Conservation (phyloP, 2,113 vertebrate genomes). For the Hemiprocne comata region DNA sequence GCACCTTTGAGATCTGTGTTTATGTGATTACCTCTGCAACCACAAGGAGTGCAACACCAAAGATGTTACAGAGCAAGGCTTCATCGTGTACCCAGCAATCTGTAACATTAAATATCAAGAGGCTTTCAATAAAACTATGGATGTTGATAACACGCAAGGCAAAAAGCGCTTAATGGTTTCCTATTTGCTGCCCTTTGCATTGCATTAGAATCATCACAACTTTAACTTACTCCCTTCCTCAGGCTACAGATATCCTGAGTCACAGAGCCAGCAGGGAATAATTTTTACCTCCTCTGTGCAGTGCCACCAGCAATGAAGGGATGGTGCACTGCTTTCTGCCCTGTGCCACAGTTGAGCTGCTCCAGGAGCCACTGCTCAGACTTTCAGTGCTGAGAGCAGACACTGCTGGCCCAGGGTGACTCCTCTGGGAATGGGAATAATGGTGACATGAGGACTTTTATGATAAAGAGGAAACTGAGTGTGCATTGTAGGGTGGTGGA, state of each 20-base stretch:
- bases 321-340: not conserved
- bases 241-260: not conserved
- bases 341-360: not conserved
- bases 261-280: not conserved
- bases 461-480: not conserved
- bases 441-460: not conserved
- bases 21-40: fast-evolving
- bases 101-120: not conserved
- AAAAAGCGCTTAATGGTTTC: not conserved
- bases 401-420: not conserved
- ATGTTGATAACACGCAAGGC: not conserved
- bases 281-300: not conserved
- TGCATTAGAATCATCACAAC: not conserved
- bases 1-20: not conserved
- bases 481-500: not conserved
- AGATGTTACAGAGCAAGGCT: not conserved
- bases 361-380: fast-evolving
- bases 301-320: not conserved
- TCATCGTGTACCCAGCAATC: not conserved
- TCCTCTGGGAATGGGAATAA: not conserved
- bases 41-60: not conserved
- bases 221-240: not conserved
- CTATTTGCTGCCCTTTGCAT: not conserved
- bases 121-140: not conserved
- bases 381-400: not conserved